Evolutionary conservation across 2,797 vertebrate species (phyloP).

Genomic region (Sebastes hubbsi): DNA sequence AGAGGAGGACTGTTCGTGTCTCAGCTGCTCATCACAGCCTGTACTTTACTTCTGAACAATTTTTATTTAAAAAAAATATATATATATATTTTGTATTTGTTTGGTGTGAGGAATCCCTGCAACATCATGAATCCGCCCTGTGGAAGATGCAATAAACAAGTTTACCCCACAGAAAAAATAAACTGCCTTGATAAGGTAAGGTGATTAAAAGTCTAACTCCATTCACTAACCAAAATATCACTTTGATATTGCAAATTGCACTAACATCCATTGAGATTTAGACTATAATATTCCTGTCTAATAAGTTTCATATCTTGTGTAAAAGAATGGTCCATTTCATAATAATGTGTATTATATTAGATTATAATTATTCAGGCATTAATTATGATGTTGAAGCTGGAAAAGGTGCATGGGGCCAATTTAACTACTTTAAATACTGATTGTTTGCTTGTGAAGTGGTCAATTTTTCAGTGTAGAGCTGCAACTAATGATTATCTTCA

Average conservation of each 20-base stretch:
- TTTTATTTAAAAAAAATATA: neutral
- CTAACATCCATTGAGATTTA: neutral
- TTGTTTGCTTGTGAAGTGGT: neutral
- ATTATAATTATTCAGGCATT: neutral
- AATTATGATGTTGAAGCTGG: neutral
- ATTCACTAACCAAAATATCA: neutral
- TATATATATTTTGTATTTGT: neutral
- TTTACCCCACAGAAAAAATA: conserved; percentile 97
- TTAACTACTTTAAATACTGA: neutral
- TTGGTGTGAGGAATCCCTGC: neutral
- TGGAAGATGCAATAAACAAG: conserved; percentile 93
- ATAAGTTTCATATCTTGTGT: neutral
- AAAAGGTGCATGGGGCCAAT: neutral
- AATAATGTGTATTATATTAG: neutral
- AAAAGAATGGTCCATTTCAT: neutral
- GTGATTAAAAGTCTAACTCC: neutral
- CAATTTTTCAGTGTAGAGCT: neutral
- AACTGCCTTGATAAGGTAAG: conserved; percentile 97
- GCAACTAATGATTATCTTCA: neutral
- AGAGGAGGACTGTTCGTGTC: neutral
- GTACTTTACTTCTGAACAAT: neutral
- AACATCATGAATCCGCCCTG: conserved; percentile 92
- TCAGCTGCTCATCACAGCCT: neutral
- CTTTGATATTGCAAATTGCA: neutral
- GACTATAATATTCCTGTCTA: neutral